Evolutionary conservation across 1,140 invertebrate genomes (phyloP).

Genomic region (Macrocentrus cingulum): DNA sequence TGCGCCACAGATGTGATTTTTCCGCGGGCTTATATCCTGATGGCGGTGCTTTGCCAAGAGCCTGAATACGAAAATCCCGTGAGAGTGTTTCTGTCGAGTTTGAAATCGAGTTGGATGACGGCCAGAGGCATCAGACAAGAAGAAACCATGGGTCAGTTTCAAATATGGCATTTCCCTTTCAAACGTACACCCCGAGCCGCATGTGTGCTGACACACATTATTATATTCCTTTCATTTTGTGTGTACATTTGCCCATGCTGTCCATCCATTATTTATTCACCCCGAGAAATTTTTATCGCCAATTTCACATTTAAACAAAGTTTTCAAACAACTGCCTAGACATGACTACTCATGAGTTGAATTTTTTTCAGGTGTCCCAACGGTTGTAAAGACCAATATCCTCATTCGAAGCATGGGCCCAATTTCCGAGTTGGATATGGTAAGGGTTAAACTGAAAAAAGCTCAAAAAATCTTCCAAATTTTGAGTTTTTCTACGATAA

Average conservation of each 20-base stretch:
- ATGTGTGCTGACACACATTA: not conserved
- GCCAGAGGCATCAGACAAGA: constrained; percentile 24
- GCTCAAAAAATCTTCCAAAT: too few relatives aligned
- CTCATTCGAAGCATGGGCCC: constrained; percentile 93
- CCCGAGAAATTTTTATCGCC: too few relatives aligned
- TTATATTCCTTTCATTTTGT: constrained; percentile 9
- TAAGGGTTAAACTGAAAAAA: constrained; percentile 51
- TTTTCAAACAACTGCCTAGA: too few relatives aligned
- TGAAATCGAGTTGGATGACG: constrained; percentile 9
- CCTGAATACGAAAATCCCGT: constrained; percentile 39
- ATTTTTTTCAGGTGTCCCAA: constrained; percentile 70
- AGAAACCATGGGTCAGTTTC: constrained; percentile 33
- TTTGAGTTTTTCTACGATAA: constrained; percentile 5
- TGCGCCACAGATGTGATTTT: too few relatives aligned
- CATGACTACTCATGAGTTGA: too few relatives aligned
- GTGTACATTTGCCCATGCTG: too few relatives aligned
- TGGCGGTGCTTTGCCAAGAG: constrained; percentile 29
- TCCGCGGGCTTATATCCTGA: constrained; percentile 20
- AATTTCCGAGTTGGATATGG: constrained; percentile 94
- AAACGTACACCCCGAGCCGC: constrained; percentile 23
- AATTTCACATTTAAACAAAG: too few relatives aligned
- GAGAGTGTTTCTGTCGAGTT: constrained; percentile 5
- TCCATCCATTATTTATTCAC: too few relatives aligned
- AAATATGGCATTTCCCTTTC: constrained; percentile 37
- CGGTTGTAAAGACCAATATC: constrained; percentile 89